phyloP scores from a whole-genome alignment of 2,797 vertebrate species.

The Aplochiton taeniatus region DNA sequence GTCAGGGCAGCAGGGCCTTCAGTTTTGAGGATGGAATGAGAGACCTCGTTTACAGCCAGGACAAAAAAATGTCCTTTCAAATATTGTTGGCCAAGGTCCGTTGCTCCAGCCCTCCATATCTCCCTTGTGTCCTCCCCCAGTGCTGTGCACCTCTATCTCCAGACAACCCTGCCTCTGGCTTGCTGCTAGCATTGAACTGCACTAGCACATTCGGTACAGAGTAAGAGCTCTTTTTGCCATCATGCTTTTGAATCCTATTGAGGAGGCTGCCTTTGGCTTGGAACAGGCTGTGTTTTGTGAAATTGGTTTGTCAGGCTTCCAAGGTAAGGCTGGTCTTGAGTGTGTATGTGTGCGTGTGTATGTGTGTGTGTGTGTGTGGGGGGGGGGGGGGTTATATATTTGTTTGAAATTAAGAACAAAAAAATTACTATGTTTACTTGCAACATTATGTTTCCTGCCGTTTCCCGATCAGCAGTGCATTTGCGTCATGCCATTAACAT shows the following conservation, averaged over 20 bases:
- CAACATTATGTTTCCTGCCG: constrained; percentile 6
- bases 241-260: not conserved
- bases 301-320: constrained; percentile 14
- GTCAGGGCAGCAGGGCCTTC: constrained; percentile 13
- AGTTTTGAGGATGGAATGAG: constrained; percentile 5
- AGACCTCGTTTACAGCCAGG: constrained; percentile 19
- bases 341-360: constrained; percentile 8
- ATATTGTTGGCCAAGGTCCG: not conserved
- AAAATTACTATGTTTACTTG: constrained; percentile 2
- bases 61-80: constrained; percentile 6
- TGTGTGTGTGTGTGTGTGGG: constrained; percentile 1
- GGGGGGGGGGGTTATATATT: too few relatives aligned
- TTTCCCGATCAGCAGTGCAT: constrained; percentile 20
- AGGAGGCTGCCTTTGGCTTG: not conserved
- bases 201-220: not conserved
- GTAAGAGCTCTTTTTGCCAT: not conserved
- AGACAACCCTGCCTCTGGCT: not conserved
- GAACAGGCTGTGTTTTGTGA: constrained; percentile 9
- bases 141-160: not conserved
- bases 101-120: not conserved
- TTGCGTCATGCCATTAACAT: constrained; percentile 32
- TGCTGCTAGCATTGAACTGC: constrained; percentile 5
- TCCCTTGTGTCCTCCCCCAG: not conserved
- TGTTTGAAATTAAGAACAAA: not conserved
- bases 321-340: constrained; percentile 2